A percentile compares a stretch with the other conserved stretches of the same genome.
These are phyloP conservation scores for Aptenodytes patagonicus DNA, from an alignment of 2,113 vertebrate genomes.

Conservation along the genomic window DNA sequence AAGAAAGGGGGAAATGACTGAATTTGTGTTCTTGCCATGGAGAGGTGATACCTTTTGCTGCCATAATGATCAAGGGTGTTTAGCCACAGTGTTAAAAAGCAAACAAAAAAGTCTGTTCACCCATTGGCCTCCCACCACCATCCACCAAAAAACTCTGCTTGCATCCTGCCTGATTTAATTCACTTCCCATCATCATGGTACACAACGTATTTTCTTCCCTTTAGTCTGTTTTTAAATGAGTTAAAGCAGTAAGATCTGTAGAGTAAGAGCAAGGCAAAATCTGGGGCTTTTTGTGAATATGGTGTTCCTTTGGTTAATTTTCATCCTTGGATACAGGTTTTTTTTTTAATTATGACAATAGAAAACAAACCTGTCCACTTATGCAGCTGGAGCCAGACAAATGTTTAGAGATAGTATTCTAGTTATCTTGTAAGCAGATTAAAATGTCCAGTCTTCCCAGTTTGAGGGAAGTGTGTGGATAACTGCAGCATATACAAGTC, in stretches of 20 bases:
- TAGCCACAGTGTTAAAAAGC: not conserved
- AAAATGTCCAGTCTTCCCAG: not conserved
- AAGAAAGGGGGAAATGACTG: not conserved
- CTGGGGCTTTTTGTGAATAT: not conserved
- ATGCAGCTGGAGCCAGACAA: not conserved
- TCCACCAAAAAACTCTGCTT: not conserved
- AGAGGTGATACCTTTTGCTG: not conserved
- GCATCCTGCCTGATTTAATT: not conserved
- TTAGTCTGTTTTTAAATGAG: not conserved
- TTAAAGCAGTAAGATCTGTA: not conserved
- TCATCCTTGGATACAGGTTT: fast-evolving
- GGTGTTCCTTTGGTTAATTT: not conserved
- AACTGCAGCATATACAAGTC: not conserved
- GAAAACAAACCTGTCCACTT: not conserved
- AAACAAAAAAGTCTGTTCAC: not conserved
- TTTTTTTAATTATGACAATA: too few species aligned
- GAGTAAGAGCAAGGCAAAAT: not conserved
- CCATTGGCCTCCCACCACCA: not conserved
- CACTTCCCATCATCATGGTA: not conserved
- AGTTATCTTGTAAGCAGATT: not conserved
- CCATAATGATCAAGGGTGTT: not conserved
- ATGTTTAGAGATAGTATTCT: not conserved
- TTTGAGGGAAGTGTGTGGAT: not conserved
- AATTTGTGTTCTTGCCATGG: not conserved
- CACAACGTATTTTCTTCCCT: not conserved